Base-by-base conservation (phyloP, 2,797 vertebrate genomes). In the Schizopygopsis malacanthus region DNA sequence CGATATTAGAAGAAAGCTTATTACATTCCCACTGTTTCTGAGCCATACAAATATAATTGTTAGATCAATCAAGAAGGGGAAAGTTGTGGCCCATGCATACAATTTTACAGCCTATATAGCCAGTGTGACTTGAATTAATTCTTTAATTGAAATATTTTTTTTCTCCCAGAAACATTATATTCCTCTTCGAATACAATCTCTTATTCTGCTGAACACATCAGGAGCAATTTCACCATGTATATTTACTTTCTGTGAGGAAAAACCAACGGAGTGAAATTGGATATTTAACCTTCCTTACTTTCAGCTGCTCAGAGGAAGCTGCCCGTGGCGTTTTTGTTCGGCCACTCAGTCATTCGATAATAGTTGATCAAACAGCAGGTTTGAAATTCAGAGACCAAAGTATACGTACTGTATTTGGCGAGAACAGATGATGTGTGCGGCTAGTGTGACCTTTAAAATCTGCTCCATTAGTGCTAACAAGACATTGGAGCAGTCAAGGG, bases 361-460 rank as follows among this genome's bases (percentile, higher is more conserved):
- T 59, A 65, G 71, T 47, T 88, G 79, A 59, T 83, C 78, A 83
- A 87, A 85, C 73, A 87, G 56, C 61, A 83, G 83, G 81, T 86
- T 85, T 89, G 59, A 83, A 85, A 88, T 87, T 80, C 75, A 59
- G 73, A 84, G 70, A 84, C 85, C 70, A 81, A 82, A 85, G 70
- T 33, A 47, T 77, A 84, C 86, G 77, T 88, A 87, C 75, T 79
- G 67, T 65, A 65, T 67, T 85, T 86, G 54, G 41, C 56, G 33
- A 87, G 81, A 65, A 72, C 83, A 85, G 84, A 77, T 85, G 71
- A 90, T 87, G 86, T 81, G 70, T 79, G 72, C n/a, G 43, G 76
- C 85, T 85, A 89, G 79, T 56, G 79, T 86, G 87, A 91, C 90
- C 88, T 87, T 89, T 86, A 67, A 82, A 89, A 88, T 87, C 61